phyloP scores from a whole-genome alignment of 1,140 invertebrate genomes.

The Battus philenor region DNA sequence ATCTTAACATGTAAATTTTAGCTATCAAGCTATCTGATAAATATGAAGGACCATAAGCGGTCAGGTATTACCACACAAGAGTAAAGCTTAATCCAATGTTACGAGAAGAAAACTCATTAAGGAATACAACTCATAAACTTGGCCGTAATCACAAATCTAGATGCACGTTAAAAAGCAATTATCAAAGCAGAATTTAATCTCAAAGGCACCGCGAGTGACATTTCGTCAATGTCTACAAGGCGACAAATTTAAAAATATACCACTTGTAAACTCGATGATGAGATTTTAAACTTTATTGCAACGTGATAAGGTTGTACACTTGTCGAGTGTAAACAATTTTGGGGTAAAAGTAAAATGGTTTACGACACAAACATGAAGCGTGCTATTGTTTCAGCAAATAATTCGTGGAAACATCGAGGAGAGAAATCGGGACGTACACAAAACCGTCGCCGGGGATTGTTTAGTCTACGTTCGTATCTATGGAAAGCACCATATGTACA shows the following conservation, averaged over 20 bases:
- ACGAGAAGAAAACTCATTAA: constrained; percentile 34
- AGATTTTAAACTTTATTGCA: constrained; percentile 26
- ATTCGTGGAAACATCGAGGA: constrained; percentile 56
- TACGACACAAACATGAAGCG: constrained; percentile 49
- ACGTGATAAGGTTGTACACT: constrained; percentile 7
- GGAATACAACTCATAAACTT: constrained; percentile 31
- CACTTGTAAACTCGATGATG: constrained; percentile 6
- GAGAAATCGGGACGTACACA: constrained; percentile 61
- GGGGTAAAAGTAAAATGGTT: constrained; percentile 26
- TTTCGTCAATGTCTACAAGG: constrained; percentile 58
- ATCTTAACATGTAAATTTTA: too few relatives aligned
- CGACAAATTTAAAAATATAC: constrained; percentile 25
- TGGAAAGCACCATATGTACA: neutral
- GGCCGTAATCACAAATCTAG: constrained; percentile 59
- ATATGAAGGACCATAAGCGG: too few relatives aligned
- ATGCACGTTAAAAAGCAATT: constrained; percentile 51
- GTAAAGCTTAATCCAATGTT: constrained; percentile 25
- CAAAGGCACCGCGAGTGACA: constrained; percentile 58
- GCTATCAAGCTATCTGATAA: too few relatives aligned
- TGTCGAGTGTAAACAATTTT: constrained; percentile 6
- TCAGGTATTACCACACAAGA: too few relatives aligned
- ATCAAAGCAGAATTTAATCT: constrained; percentile 63
- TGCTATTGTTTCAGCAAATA: constrained; percentile 73
- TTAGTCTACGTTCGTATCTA: constrained; percentile 4
- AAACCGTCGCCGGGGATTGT: constrained; percentile 44